phyloP scores from a whole-genome alignment of 2,888 invertebrate genomes.

The Opisthograptis luteolata region DNA sequence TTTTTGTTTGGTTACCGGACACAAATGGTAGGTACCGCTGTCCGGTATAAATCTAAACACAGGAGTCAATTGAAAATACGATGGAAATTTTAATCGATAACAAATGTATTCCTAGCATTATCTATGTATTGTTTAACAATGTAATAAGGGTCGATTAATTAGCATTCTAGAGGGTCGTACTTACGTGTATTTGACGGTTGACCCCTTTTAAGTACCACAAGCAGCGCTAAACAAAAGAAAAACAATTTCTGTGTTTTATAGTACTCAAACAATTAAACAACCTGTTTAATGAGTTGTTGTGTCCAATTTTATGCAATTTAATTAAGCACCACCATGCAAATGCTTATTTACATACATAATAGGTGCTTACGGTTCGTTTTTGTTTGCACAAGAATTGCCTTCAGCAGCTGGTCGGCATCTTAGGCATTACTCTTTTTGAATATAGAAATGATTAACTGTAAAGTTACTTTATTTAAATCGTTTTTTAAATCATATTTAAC shows the following conservation, averaged over 20 bases:
- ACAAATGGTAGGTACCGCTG: too few species aligned
- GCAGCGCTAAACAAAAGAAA: too few species aligned
- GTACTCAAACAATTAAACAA: slow-evolving; percentile 49
- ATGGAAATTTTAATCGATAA: too few species aligned
- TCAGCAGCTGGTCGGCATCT: slow-evolving; percentile 14
- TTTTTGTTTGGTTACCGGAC: too few species aligned
- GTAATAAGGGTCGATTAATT: slow-evolving; percentile 46
- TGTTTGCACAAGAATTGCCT: slow-evolving; percentile 13
- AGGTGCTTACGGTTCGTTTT: slow-evolving; percentile 25
- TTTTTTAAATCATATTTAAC: neutral
- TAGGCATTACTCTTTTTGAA: slow-evolving; percentile 1
- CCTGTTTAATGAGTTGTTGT: slow-evolving; percentile 46
- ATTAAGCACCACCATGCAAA: slow-evolving; percentile 39
- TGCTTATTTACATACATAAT: slow-evolving; percentile 40
- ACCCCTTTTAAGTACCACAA: too few species aligned
- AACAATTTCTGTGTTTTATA: too few species aligned
- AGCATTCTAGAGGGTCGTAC: slow-evolving; percentile 37
- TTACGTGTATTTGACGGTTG: too few species aligned
- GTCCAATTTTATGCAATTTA: slow-evolving; percentile 50
- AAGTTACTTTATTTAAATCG: neutral
- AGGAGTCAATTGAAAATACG: too few species aligned
- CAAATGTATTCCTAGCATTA: neutral
- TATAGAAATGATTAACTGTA: neutral
- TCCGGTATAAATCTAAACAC: too few species aligned
- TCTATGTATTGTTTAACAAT: slow-evolving; percentile 41